Evolutionary conservation across 2,113 vertebrate genomes (phyloP), one percentile per base, ranked within the genome.

Genomic region (Platichthys flesus): DNA sequence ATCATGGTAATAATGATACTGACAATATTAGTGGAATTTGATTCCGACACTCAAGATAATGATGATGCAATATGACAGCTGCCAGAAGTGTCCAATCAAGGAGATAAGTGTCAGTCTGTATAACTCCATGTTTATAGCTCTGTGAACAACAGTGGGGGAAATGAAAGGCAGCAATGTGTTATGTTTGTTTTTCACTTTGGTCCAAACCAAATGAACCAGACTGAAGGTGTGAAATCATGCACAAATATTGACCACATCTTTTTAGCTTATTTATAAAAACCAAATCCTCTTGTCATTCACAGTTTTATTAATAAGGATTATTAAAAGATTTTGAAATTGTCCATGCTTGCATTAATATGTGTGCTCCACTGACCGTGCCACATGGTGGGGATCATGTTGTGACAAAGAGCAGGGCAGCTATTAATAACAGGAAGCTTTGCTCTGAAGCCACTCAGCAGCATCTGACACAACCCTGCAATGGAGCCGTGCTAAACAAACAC

Each of bases 401-500:
- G 64, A 64, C 62, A 67, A 66, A 73, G 58, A 57, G 13, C 58
- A 49, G 35, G 31, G 47, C 55, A 54, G 18, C 18, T 16, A 18
- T 51, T 18, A 51, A 18, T 2, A 16, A 54, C 40, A 51, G 28
- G 56, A 67, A 28, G 20, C 23, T 69, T 65, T 56, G 35, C 70
- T 80, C 66, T 5, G 28, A 21, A 24, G 24, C 61, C 23, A 42
- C 61, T 42, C 69, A 20, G 73, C 55, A 54, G 52, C 28, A 26
- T 73, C 74, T 70, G 64, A 79, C 61, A 20, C 18, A 3, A 56
- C 68, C 70, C 49, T 59, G 56, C 72, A 31, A 58, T 47, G 42
- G 55, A 72, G 56, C 52, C 57, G 4, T 49, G 60, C 72, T 81
- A 77, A 87, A 81, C 75, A 88, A 78, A 84, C 63, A 57, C 75